A percentile compares a stretch with the other conserved stretches of the same genome.
Conservation (phyloP, 2,888 invertebrate species). For the Erpobdella octoculata region DNA sequence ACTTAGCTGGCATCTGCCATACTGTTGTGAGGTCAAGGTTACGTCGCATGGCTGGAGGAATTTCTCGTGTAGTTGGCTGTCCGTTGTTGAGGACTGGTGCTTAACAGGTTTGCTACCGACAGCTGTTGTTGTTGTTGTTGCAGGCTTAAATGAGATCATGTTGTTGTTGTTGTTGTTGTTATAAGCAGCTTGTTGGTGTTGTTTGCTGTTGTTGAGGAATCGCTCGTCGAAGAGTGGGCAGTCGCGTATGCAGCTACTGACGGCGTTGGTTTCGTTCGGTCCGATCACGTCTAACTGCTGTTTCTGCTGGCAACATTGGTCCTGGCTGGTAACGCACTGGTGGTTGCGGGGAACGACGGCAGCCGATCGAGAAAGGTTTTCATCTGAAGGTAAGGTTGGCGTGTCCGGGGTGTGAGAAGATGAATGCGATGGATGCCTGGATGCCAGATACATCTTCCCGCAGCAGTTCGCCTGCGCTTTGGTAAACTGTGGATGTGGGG, state of each 20-base stretch:
- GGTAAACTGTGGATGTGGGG: background rate
- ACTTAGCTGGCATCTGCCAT: background rate
- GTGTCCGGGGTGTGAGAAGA: background rate
- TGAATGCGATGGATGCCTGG: background rate
- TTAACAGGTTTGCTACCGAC: too few relatives aligned
- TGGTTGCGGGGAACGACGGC: background rate
- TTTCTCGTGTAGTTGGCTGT: background rate
- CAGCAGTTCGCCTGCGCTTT: background rate
- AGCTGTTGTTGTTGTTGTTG: conserved; percentile 16
- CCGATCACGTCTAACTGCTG: background rate
- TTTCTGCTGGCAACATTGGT: background rate
- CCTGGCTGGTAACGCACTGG: background rate
- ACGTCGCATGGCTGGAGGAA: background rate
- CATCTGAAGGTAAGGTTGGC: background rate
- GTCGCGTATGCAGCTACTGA: conserved; percentile 14
- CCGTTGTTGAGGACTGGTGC: background rate
- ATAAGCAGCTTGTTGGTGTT: background rate
- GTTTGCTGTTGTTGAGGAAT: conserved; percentile 20
- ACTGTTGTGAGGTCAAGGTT: background rate
- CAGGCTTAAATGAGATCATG: background rate
- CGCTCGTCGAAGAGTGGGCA: conserved; percentile 31
- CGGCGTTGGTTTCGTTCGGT: conserved; percentile 8
- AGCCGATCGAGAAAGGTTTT: background rate
- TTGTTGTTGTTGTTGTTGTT: conserved; percentile 18
- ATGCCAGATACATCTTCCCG: background rate